These are phyloP conservation scores for Myotis planiceps DNA, from an alignment of 2,797 vertebrate species.

Conservation along the genomic window DNA sequence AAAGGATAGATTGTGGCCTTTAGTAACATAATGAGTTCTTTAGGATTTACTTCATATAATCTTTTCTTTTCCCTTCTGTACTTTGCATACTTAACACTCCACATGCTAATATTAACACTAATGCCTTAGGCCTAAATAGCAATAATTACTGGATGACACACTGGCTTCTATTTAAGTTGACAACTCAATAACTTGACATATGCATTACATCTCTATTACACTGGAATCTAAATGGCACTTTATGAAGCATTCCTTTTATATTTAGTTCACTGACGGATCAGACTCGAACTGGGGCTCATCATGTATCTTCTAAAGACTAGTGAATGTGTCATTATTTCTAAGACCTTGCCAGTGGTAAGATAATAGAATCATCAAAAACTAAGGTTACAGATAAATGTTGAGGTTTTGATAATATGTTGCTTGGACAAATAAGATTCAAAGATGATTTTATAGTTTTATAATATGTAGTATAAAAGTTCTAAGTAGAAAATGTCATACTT, in stretches of 20 bases:
- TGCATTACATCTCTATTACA: slow-evolving; percentile 82
- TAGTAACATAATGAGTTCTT: slow-evolving; percentile 53
- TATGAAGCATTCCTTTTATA: slow-evolving; percentile 83
- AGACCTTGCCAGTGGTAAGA: slow-evolving; percentile 23
- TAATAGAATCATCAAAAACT: slow-evolving; percentile 65
- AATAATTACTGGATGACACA: slow-evolving; percentile 81
- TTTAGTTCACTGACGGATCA: slow-evolving; percentile 82
- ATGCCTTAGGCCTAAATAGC: slow-evolving; percentile 72
- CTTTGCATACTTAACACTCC: slow-evolving; percentile 79
- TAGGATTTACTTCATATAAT: slow-evolving; percentile 70
- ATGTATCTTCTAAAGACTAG: slow-evolving; percentile 58
- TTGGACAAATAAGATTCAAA: slow-evolving; percentile 51
- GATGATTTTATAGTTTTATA: slow-evolving; percentile 17
- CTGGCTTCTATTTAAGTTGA: slow-evolving; percentile 83
- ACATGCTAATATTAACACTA: slow-evolving; percentile 87
- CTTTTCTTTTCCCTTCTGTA: slow-evolving; percentile 77
- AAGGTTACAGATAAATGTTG: slow-evolving; percentile 44
- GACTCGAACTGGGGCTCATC: slow-evolving; percentile 43
- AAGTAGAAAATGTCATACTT: neutral
- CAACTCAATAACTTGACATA: slow-evolving; percentile 83
- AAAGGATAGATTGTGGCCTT: neutral
- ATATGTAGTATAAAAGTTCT: neutral
- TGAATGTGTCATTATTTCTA: slow-evolving; percentile 70
- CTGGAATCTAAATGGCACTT: slow-evolving; percentile 78
- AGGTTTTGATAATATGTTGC: slow-evolving; percentile 17